Percentiles rank a stretch among this genome's conserved stretches.
Evolutionary conservation across 2,113 vertebrate species (phyloP).

Genomic region (Campylomormyrus numenius): DNA sequence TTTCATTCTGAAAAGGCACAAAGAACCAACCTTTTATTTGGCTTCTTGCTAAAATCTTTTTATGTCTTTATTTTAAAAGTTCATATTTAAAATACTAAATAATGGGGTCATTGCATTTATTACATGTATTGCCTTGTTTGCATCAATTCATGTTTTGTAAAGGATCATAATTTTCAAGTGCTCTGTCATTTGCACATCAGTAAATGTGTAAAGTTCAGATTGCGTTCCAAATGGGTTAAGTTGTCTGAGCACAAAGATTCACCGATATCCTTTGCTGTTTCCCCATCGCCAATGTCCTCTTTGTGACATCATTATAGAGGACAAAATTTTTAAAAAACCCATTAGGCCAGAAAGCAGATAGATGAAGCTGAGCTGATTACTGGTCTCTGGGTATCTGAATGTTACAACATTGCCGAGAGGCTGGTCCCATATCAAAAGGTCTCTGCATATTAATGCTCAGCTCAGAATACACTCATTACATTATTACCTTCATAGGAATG

Average conservation of each 20-base stretch:
- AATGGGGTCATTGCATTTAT: background rate
- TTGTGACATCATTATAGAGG: constrained; percentile 2
- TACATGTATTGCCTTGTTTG: background rate
- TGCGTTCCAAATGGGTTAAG: too few relatives aligned
- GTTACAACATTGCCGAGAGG: background rate
- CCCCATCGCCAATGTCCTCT: background rate
- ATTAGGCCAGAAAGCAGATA: background rate
- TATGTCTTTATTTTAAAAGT: background rate
- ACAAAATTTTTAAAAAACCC: background rate
- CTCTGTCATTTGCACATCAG: background rate
- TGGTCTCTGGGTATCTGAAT: background rate
- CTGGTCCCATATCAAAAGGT: background rate
- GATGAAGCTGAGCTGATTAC: constrained; percentile 4
- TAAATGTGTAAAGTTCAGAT: background rate
- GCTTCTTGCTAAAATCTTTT: background rate
- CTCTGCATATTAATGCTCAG: constrained; percentile 8
- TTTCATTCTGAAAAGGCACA: background rate
- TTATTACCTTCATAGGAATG: background rate
- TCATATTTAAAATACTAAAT: background rate
- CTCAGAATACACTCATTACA: background rate
- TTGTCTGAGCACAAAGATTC: background rate
- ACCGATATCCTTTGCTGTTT: background rate
- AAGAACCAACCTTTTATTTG: background rate
- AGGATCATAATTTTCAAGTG: background rate
- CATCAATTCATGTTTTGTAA: background rate